Base-by-base conservation (phyloP, 2,113 vertebrate genomes). In the Erythrolamprus reginae region DNA sequence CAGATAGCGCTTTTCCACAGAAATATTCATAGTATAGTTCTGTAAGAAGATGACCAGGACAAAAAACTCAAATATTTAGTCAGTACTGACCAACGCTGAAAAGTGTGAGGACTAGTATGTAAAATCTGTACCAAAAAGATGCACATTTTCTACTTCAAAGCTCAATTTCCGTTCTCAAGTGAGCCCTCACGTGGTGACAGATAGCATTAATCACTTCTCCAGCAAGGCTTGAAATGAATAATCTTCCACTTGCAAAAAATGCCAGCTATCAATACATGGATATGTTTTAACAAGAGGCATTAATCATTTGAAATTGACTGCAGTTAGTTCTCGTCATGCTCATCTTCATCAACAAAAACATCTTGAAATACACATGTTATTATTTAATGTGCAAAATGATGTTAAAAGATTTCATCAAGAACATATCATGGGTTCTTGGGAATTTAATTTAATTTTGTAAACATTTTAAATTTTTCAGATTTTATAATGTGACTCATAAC, bases 171-270 rank as follows among this genome's bases (percentile, higher is more conserved):
- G 50, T 42, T 77, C 38, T 53, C 58, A 55, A 53, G 65, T 87
- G 61, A 70, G 50, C 89, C 89, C 89, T 87, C 84, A n/a, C 70
- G 84, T 90, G 89, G 89, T 77, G 50, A 85, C 50, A 53, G 24
- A 50, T 84, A 86, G 84, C 50, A 90, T 70, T 65, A 45, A 82
- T 85, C 58, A 55, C 26, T 87, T 86, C 48, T 21, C n/a, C 28
- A 86, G 47, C 28, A 52, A 86, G 33, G n/a, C 23, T 90, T 90
- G 83, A 42, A 86, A 77, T 38, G 26, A 87, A 77, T 38, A 61
- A 2, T 10, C 84, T 90, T 45, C n/a, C 84, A 42, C 3, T 77
- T 53, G 84, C 53, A 26, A 55, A 17, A 87, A 45, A 38, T 77
- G 45, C 33, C 47, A 21, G 48, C 24, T 26, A 61, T 42, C 48